Percentiles rank a stretch among this genome's conserved stretches.
phyloP scores from a whole-genome alignment of 2,797 vertebrate species.

The Onychomys arenicola region DNA sequence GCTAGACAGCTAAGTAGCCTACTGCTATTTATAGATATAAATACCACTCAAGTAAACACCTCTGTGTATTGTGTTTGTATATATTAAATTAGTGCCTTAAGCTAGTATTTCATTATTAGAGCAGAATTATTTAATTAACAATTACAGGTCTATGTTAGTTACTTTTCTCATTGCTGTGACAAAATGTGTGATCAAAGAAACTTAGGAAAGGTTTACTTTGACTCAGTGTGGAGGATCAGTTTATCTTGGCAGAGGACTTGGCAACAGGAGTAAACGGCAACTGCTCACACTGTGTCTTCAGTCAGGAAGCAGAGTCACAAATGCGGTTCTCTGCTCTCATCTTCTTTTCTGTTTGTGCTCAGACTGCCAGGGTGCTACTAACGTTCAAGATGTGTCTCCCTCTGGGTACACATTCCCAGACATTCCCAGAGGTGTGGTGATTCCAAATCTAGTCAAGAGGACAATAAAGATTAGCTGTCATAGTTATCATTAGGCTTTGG shows the following conservation, averaged over 20 bases:
- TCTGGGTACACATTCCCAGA: not conserved
- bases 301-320: not conserved
- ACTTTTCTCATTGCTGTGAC: not conserved
- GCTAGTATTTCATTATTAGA: not conserved
- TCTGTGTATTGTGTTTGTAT: not conserved
- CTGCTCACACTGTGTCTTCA: not conserved
- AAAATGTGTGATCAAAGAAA: not conserved
- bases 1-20: not conserved
- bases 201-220: not conserved
- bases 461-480: not conserved
- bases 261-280: too few species aligned
- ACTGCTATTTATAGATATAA: slow-evolving; percentile 12
- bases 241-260: not conserved
- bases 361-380: not conserved
- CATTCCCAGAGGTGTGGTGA: not conserved
- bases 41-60: not conserved
- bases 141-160: not conserved
- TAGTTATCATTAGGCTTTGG: not conserved
- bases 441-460: not conserved
- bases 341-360: not conserved
- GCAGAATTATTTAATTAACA: slow-evolving; percentile 1
- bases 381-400: not conserved
- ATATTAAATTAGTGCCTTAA: slow-evolving; percentile 28
- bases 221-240: not conserved
- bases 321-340: not conserved